Conservation (phyloP, 2,797 vertebrate species). For the Characodon lateralis region DNA sequence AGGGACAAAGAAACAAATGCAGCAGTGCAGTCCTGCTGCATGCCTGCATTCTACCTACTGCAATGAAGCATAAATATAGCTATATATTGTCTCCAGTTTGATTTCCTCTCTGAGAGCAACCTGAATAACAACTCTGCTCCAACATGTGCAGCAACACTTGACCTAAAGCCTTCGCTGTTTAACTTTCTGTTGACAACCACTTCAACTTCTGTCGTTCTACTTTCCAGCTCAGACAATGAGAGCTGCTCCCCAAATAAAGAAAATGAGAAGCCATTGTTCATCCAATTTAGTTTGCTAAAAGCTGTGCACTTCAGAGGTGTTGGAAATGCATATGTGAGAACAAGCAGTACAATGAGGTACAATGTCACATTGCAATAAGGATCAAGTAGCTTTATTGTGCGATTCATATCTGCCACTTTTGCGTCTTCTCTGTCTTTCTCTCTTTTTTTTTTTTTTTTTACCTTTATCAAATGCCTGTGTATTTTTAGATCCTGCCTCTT, state of each 20-base stretch:
- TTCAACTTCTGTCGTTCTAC: constrained; percentile 5
- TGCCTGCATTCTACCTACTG: constrained; percentile 26
- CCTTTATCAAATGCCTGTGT: constrained; percentile 7
- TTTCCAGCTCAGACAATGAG: constrained; percentile 16
- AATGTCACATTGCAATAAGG: constrained; percentile 17
- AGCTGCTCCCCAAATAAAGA: constrained; percentile 26
- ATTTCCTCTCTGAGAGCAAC: constrained; percentile 7
- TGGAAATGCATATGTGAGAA: constrained; percentile 6
- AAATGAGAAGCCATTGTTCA: constrained; percentile 21
- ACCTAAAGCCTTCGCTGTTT: constrained; percentile 8
- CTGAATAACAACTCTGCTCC: neutral
- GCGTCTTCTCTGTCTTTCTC: neutral
- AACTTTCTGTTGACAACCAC: constrained; percentile 14
- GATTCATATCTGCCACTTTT: constrained; percentile 14
- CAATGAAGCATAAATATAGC: constrained; percentile 7
- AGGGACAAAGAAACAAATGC: constrained; percentile 3
- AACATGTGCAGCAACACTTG: neutral
- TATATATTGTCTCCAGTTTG: constrained; percentile 24
- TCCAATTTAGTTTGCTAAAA: constrained; percentile 21
- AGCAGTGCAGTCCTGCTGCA: constrained; percentile 13
- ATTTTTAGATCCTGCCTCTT: constrained; percentile 14
- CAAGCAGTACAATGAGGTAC: constrained; percentile 15
- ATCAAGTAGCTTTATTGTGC: constrained; percentile 12
- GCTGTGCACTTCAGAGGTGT: neutral
- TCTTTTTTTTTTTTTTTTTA: constrained; percentile 10